Evolutionary conservation across 2,113 vertebrate genomes (phyloP).

Genomic region (Istiophorus platypterus): DNA sequence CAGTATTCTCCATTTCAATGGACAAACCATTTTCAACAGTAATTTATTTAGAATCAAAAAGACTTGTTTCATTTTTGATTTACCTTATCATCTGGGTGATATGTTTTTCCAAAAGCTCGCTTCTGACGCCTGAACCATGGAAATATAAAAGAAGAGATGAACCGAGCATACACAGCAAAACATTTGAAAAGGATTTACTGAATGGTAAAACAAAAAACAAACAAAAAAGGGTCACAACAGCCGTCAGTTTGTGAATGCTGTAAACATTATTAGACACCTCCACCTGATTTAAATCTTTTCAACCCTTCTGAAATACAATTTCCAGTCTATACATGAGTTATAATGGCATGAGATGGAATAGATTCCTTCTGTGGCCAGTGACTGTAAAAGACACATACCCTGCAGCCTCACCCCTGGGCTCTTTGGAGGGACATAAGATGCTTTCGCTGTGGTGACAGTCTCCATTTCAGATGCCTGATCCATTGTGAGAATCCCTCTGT

Average conservation of each 20-base stretch:
- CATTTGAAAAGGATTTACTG: neutral
- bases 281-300: conserved; percentile 1
- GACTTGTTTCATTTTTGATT: conserved; percentile 40
- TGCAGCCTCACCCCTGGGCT: conserved; percentile 60
- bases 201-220: neutral
- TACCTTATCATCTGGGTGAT: conserved; percentile 79
- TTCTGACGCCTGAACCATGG: conserved; percentile 67
- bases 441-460: conserved; percentile 59
- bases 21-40: conserved; percentile 37
- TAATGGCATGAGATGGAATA: neutral
- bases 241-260: neutral
- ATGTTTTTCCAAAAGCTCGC: conserved; percentile 77
- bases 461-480: conserved; percentile 68
- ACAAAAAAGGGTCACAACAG: conserved; percentile 11
- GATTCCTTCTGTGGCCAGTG: neutral
- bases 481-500: conserved; percentile 68
- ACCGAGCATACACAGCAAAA: neutral
- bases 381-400: conserved; percentile 62
- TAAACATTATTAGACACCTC: neutral
- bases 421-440: conserved; percentile 54
- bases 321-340: neutral
- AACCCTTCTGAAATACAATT: conserved; percentile 10
- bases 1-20: conserved; percentile 30
- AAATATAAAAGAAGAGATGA: conserved; percentile 51
- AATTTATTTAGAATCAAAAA: conserved; percentile 27